Evolutionary conservation across 1,140 invertebrate species (phyloP).

Genomic region (Drosophila ambigua): DNA sequence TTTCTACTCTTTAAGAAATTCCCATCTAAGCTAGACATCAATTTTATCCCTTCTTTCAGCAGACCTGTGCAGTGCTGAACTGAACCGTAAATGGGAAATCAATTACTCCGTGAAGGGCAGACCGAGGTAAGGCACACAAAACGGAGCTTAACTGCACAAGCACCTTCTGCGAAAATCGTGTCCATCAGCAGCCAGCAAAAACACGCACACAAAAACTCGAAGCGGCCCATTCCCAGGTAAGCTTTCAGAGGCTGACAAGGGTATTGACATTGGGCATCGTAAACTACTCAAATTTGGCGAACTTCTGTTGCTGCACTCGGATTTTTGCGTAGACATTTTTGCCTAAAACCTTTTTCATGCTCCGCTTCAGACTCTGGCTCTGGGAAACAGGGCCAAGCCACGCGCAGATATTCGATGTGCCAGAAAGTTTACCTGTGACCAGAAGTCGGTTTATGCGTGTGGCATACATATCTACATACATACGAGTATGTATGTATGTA

Average conservation of each 20-base stretch:
- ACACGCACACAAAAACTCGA: conserved; percentile 1
- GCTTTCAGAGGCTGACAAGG: conserved; percentile 67
- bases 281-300: conserved; percentile 49
- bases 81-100: conserved; percentile 69
- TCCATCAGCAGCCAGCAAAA: conserved; percentile 9
- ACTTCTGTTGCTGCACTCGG: conserved; percentile 48
- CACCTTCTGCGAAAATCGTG: conserved; percentile 57
- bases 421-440: conserved; percentile 60
- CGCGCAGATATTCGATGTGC: conserved; percentile 43
- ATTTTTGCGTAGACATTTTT: conserved; percentile 42
- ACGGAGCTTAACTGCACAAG: conserved; percentile 34
- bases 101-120: conserved; percentile 47
- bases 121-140: background rate
- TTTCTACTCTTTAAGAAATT: conserved; percentile 3
- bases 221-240: conserved; percentile 24
- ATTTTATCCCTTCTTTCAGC: no score
- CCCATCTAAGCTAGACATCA: no score
- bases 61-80: conserved; percentile 10
- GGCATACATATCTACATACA: no score
- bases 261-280: conserved; percentile 75
- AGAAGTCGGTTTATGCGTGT: conserved; percentile 4
- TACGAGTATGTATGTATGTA: conserved; percentile 1
- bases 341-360: conserved; percentile 80
- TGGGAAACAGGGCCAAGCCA: conserved; percentile 34
- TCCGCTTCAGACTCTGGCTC: conserved; percentile 54